Evolutionary conservation across 2,888 invertebrate genomes (phyloP), one percentile per base, ranked within the genome.

Genomic region (Pogonocherus hispidulus): DNA sequence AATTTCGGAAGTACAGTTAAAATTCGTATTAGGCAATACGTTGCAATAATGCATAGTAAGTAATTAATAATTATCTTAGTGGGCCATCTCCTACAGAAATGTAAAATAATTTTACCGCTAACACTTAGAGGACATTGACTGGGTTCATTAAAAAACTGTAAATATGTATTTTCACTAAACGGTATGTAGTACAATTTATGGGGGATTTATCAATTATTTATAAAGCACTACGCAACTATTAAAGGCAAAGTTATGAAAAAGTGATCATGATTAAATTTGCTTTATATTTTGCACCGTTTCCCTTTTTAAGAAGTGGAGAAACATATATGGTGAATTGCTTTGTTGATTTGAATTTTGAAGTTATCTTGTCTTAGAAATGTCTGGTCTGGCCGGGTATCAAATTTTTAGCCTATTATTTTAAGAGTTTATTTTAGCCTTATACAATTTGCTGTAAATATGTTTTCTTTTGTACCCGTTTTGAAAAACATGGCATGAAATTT

Each of bases 141-240:
- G 23, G 23, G 49, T 14, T 14, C 23, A 23, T 23, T 23, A 51
- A 23, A 22, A 51, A 51, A 51, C 23, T 3, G 49, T 51, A 51
- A 51, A 51, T 22, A 23, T n/a, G n/a, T n/a, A n/a, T 51, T 51
- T 51, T 14, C n/a, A 51, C 23, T 51, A 22, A 6, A n/a, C 22
- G 6, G 23, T 23, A 51, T 11, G 11, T 23, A 22, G 22, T 14
- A 6, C n/a, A 51, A 51, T 51, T 22, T 23, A 51, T 51, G 23
- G 23, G 22, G 23, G 49, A 51, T 23, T 51, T 51, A 51, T 51
- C 49, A 51, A 22, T 16, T 23, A 51, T 23, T 23, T 51, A 51
- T 51, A 51, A 14, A 16, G 2, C 23, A 14, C 23, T 22, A 23
- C 23, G 23, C 23, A 23, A 51, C 32, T 51, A 16, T 51, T 22